Evolutionary conservation across 2,888 invertebrate genomes (phyloP), one percentile per base, ranked within the genome.

Genomic region (Scaptomyza flava): DNA sequence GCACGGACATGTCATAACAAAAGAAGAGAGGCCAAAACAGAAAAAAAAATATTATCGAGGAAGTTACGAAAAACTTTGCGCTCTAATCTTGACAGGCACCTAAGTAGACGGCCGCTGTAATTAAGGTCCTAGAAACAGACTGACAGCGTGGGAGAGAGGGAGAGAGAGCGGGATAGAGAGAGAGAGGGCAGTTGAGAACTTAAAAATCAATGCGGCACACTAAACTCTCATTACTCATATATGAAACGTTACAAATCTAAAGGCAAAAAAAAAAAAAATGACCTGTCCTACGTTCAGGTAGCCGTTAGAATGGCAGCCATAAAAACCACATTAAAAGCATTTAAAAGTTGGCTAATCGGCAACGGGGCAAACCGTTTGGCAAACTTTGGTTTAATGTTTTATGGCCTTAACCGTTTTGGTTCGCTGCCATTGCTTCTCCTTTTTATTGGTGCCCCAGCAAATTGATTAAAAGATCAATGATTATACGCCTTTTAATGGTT

Each of bases 391-490:
- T 75, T 66, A 67, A 77, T 73, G 79, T 79, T 79, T 78, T 79
- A 79, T 77, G 79, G 63, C 62, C 65, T 59, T 17, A 70, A 61
- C 58, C 66, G 64, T 7, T 77, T 59, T 17, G 56, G 30, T 53
- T 27, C n/a, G 56, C 42, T 12, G 33, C 34, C n/a, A 12, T 8
- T 27, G 5, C 27, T 17, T n/a, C 11, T 33, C 9, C 36, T 48
- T 48, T 76, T 78, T 79, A 78, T 82, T 87, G 72, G 78, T 38
- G 75, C 34, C 61, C 43, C 70, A 46, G 77, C 66, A 81, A 84
- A 88, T 84, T 84, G 84, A 84, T 87, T 88, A 84, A 84, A 84
- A 84, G 84, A 84, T 84, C 84, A 84, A 82, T 86, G 84, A 84
- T 84, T 76, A 85, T 75, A 72, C 67, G 71, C 72, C 68, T 68